phyloP scores from a whole-genome alignment of 1,140 invertebrate genomes.

The Leptinotarsa texana region DNA sequence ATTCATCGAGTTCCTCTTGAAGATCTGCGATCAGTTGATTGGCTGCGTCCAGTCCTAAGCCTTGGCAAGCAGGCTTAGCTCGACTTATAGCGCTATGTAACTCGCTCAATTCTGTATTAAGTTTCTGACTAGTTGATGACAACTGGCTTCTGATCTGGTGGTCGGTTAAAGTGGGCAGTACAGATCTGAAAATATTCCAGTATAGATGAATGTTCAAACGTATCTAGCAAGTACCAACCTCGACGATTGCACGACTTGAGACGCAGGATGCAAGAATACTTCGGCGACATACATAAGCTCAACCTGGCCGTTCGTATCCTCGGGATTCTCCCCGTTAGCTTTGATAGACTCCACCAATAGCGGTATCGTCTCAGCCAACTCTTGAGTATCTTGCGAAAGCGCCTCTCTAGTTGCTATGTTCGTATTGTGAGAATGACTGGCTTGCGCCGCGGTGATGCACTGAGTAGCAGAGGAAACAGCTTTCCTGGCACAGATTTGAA shows the following conservation, averaged over 20 bases:
- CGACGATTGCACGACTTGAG: slow-evolving; percentile 71
- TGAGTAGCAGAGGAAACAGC: slow-evolving; percentile 89
- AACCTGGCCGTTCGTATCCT: slow-evolving; percentile 75
- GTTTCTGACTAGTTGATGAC: slow-evolving; percentile 73
- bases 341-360: slow-evolving; percentile 81
- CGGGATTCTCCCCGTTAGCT: slow-evolving; percentile 70
- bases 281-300: slow-evolving; percentile 86
- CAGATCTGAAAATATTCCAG: slow-evolving; percentile 55
- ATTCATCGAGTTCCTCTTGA: slow-evolving; percentile 80
- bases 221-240: slow-evolving; percentile 53
- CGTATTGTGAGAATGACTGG: slow-evolving; percentile 66
- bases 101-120: slow-evolving; percentile 77
- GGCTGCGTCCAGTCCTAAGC: slow-evolving; percentile 83
- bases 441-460: slow-evolving; percentile 84
- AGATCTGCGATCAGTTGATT: slow-evolving; percentile 79
- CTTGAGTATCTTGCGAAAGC: slow-evolving; percentile 75
- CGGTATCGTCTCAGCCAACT: slow-evolving; percentile 80
- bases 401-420: slow-evolving; percentile 69
- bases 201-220: not conserved
- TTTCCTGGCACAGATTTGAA: slow-evolving; percentile 83
- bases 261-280: slow-evolving; percentile 72
- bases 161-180: slow-evolving; percentile 85
- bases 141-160: slow-evolving; percentile 62
- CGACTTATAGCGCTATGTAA: slow-evolving; percentile 76
- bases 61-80: slow-evolving; percentile 84